Evolutionary conservation across 2,113 vertebrate genomes (phyloP).

Genomic region (Struthidea cinerea): DNA sequence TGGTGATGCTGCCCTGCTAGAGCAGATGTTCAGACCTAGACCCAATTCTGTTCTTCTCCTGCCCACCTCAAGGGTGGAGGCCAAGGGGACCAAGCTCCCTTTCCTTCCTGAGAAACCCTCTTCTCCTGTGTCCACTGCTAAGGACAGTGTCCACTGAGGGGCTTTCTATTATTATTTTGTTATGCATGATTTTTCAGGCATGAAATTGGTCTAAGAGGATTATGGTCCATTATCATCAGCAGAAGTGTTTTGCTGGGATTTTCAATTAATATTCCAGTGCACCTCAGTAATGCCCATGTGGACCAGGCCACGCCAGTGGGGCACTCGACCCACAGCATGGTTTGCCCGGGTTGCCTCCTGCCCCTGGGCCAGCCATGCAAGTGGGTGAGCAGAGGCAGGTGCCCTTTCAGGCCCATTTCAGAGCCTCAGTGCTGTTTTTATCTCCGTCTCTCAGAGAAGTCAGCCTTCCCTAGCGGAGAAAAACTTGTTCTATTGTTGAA

Average conservation of each 20-base stretch:
- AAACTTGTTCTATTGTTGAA: constrained; percentile 59
- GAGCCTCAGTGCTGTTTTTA: constrained; percentile 30
- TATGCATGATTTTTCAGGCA: constrained; percentile 53
- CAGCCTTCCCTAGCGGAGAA: constrained; percentile 20
- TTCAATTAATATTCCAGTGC: constrained; percentile 44
- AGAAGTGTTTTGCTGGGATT: constrained; percentile 42
- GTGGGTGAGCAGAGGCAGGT: neutral
- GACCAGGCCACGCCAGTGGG: neutral
- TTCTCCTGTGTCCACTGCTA: neutral
- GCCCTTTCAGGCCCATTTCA: neutral
- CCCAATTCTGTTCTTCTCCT: neutral
- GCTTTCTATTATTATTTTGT: neutral
- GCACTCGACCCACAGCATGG: neutral
- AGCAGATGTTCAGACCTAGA: neutral
- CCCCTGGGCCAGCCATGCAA: neutral
- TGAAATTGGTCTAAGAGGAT: constrained; percentile 67
- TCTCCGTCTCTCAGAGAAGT: neutral
- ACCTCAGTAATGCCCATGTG: neutral
- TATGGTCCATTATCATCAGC: constrained; percentile 55
- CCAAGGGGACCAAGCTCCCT: neutral
- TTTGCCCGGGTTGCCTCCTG: neutral
- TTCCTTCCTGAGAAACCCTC: neutral
- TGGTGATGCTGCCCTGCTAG: accelerated
- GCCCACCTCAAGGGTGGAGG: neutral
- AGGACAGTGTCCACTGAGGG: neutral